Conservation (phyloP, 2,888 invertebrate genomes). For the Drosophila aldrichi region DNA sequence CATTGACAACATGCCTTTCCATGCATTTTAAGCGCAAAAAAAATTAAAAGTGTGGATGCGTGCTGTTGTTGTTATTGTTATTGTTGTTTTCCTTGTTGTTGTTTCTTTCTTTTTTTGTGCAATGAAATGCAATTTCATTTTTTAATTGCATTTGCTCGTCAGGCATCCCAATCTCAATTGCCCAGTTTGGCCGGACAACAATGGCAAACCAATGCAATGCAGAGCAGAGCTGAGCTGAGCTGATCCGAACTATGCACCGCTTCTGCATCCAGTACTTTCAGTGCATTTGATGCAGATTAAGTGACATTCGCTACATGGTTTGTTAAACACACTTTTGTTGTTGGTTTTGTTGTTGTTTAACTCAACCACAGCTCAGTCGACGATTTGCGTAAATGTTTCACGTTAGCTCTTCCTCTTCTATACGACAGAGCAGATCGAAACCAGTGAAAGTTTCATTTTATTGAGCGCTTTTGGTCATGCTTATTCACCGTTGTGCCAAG, state of each 20-base stretch:
- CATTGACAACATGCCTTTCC: constrained; percentile 49
- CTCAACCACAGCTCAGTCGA: constrained; percentile 22
- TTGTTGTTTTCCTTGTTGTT: constrained; percentile 2
- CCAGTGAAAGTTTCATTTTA: constrained; percentile 81
- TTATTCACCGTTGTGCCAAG: constrained; percentile 8
- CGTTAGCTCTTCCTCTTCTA: constrained; percentile 38
- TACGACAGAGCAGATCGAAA: constrained; percentile 60
- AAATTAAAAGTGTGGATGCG: constrained; percentile 62
- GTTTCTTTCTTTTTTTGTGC: constrained; percentile 32
- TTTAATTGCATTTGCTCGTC: constrained; percentile 59
- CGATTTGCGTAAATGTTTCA: constrained; percentile 44
- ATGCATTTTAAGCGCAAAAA: constrained; percentile 41
- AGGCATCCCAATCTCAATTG: constrained; percentile 34
- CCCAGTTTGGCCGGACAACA: constrained; percentile 38
- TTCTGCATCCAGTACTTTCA: constrained; percentile 1
- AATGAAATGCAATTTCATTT: constrained; percentile 74
- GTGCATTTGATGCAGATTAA: constrained; percentile 12
- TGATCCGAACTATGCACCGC: background rate
- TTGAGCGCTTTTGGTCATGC: constrained; percentile 46
- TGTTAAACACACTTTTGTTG: constrained; percentile 5
- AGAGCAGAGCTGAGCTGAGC: background rate
- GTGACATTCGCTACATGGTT: constrained; percentile 31
- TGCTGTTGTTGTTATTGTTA: constrained; percentile 6
- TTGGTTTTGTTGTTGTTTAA: background rate
- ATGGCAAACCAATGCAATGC: constrained; percentile 2